Conservation (phyloP, 1,140 invertebrate genomes). For the Maconellicoccus hirsutus region DNA sequence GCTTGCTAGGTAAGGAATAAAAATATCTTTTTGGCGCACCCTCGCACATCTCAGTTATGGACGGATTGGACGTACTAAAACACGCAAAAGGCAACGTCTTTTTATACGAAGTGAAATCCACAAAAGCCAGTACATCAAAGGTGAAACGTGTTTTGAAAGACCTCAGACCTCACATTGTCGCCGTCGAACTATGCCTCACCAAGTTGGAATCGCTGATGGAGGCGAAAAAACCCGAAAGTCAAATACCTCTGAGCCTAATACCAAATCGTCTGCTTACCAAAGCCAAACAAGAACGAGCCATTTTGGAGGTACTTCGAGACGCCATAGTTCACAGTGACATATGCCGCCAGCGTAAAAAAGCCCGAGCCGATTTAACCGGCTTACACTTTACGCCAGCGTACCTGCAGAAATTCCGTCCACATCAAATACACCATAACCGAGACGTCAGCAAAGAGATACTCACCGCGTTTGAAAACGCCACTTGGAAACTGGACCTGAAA, state of each 20-base stretch:
- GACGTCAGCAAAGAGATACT: background rate
- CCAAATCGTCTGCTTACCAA: background rate
- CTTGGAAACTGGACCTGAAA: background rate
- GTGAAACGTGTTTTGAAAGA: background rate
- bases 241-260: background rate
- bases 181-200: constrained; percentile 9
- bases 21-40: too few species aligned
- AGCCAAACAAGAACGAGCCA: background rate
- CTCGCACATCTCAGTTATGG: background rate
- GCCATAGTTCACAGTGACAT: background rate
- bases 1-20: too few species aligned
- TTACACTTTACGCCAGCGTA: background rate
- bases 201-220: background rate
- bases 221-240: background rate
- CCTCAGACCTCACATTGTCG: background rate
- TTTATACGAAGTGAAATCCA: background rate
- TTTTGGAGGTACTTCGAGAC: background rate
- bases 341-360: background rate
- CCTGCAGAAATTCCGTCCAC: background rate
- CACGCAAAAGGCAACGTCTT: background rate
- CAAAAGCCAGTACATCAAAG: background rate
- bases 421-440: background rate
- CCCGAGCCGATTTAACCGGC: background rate
- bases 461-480: background rate
- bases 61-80: background rate